A percentile compares a stretch with the other conserved stretches of the same genome.
Conservation (phyloP, 2,797 vertebrate species). For the Scarus forsteni region DNA sequence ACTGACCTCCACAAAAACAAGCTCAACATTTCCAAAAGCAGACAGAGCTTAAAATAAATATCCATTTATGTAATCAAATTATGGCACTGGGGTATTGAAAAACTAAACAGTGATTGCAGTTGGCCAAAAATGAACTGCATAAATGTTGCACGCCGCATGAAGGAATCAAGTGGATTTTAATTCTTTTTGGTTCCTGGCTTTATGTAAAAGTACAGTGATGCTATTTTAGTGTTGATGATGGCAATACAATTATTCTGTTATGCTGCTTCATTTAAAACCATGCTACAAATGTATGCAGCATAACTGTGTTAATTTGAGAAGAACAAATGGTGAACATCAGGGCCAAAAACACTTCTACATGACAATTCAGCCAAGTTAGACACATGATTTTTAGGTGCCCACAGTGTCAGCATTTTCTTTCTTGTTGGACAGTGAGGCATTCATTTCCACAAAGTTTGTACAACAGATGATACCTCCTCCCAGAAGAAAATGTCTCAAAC, state of each 20-base stretch:
- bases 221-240: slow-evolving; percentile 4
- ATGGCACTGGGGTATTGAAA: slow-evolving; percentile 11
- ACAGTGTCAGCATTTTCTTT: no score
- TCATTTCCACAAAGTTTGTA: no score
- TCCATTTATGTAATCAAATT: slow-evolving; percentile 40
- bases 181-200: background rate
- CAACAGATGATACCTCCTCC: no score
- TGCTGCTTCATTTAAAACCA: background rate
- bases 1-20: slow-evolving; percentile 35
- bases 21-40: slow-evolving; percentile 28
- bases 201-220: slow-evolving; percentile 18
- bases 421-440: no score
- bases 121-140: slow-evolving; percentile 12
- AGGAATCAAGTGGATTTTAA: slow-evolving; percentile 8
- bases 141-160: slow-evolving; percentile 13
- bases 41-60: slow-evolving; percentile 16
- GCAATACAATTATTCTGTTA: slow-evolving; percentile 4
- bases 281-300: no score
- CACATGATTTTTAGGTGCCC: no score
- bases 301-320: no score
- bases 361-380: no score
- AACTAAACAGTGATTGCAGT: slow-evolving; percentile 36
- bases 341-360: no score
- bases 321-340: no score
- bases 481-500: no score